A percentile compares a stretch with the other conserved stretches of the same genome.
Conservation (phyloP, 1,140 invertebrate genomes). For the Agraylea sexmaculata region DNA sequence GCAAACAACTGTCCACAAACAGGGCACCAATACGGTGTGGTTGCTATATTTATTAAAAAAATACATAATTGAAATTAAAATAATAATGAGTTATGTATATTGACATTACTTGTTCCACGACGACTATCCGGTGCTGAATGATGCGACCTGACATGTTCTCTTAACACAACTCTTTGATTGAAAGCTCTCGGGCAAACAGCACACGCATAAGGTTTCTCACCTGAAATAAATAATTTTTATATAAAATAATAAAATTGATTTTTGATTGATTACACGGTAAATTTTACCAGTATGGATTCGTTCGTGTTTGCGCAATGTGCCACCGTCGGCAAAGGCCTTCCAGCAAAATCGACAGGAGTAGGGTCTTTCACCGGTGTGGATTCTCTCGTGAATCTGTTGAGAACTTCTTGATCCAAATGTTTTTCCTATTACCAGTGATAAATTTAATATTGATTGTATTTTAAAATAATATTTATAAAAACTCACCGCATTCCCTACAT, state of each 20-base stretch:
- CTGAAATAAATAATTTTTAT: constrained; percentile 23
- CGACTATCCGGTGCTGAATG: constrained; percentile 64
- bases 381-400: constrained; percentile 81
- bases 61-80: background rate
- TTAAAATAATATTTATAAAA: constrained; percentile 4
- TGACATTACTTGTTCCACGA: constrained; percentile 29
- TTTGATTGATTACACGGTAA: background rate
- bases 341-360: constrained; percentile 95
- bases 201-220: constrained; percentile 92
- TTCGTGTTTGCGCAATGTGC: constrained; percentile 93
- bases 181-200: constrained; percentile 82
- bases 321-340: constrained; percentile 97
- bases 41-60: constrained; percentile 19
- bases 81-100: too few species aligned
- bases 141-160: constrained; percentile 71
- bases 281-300: constrained; percentile 77
- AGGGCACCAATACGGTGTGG: constrained; percentile 55
- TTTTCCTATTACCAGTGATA: constrained; percentile 38
- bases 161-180: constrained; percentile 69
- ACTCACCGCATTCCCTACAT: constrained; percentile 63
- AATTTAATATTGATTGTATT: background rate
- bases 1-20: constrained; percentile 57
- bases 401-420: constrained; percentile 82
- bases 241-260: background rate
- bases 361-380: constrained; percentile 72